These are phyloP conservation scores for Sialis fuliginosa DNA, from an alignment of 2,888 invertebrate species.

Conservation along the genomic window DNA sequence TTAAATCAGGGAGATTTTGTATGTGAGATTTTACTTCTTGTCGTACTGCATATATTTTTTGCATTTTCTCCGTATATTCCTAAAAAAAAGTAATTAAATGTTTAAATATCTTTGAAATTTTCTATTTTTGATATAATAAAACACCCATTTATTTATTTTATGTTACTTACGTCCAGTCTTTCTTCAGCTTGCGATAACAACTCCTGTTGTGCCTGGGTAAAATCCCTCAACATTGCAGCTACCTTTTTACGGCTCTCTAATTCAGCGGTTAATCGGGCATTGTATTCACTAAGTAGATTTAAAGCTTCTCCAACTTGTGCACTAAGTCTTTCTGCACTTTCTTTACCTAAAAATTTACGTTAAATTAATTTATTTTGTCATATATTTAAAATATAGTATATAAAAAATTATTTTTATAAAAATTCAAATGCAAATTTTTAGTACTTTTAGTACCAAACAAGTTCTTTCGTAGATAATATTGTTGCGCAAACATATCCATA, in stretches of 20 bases:
- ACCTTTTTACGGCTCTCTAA: conserved; percentile 78
- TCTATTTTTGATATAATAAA: too few species aligned
- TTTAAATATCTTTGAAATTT: background rate
- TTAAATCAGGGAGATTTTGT: conserved; percentile 83
- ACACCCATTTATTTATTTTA: background rate
- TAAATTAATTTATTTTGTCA: too few species aligned
- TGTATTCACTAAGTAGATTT: conserved; percentile 73
- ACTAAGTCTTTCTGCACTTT: conserved; percentile 60
- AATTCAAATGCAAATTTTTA: too few species aligned
- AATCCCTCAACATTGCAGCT: conserved; percentile 73
- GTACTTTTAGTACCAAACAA: too few species aligned
- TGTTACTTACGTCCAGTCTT: conserved; percentile 56
- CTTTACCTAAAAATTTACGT: conserved; percentile 39
- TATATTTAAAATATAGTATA: too few species aligned
- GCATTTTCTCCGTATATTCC: conserved; percentile 83
- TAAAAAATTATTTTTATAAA: too few species aligned
- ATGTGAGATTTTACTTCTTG: conserved; percentile 85
- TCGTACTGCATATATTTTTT: conserved; percentile 70
- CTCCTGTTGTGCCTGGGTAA: conserved; percentile 72
- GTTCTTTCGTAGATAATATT: too few species aligned
- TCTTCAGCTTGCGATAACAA: conserved; percentile 72
- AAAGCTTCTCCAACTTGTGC: conserved; percentile 79
- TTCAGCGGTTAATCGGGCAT: conserved; percentile 67
- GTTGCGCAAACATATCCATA: too few species aligned
- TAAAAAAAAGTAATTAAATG: conserved; percentile 32